Conservation (phyloP, 2,888 invertebrate species). For the Augiades crinisus region DNA sequence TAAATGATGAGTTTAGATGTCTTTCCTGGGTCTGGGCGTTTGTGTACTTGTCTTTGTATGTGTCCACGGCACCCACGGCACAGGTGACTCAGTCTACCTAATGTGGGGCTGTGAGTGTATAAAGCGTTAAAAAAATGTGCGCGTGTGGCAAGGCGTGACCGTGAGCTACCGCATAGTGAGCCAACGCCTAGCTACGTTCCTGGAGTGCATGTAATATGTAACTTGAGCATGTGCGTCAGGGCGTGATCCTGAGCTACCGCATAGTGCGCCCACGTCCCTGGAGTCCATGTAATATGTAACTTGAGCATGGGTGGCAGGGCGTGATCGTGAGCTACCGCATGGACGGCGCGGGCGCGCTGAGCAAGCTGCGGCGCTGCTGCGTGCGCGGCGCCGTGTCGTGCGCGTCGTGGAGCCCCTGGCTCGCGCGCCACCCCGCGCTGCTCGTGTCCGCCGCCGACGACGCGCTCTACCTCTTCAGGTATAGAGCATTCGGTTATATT, state of each 20-base stretch:
- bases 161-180: constrained; percentile 86
- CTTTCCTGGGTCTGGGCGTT: too few relatives aligned
- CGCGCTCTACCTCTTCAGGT: constrained; percentile 85
- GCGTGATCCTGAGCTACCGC: constrained; percentile 85
- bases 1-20: too few relatives aligned
- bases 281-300: too few relatives aligned
- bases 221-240: constrained; percentile 58
- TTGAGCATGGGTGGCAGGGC: constrained; percentile 67
- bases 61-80: too few relatives aligned
- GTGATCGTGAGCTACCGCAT: constrained; percentile 86
- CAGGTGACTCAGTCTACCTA: too few relatives aligned
- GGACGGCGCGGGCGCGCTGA: constrained; percentile 85
- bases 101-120: too few relatives aligned
- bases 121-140: too few relatives aligned
- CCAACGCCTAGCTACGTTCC: too few relatives aligned
- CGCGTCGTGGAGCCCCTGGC: constrained; percentile 90
- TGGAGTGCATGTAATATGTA: too few relatives aligned
- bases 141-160: constrained; percentile 78
- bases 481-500: too few relatives aligned
- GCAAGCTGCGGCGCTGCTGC: constrained; percentile 84
- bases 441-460: constrained; percentile 90
- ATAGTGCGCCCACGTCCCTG: too few relatives aligned
- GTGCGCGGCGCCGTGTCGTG: constrained; percentile 86
- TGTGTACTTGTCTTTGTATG: too few relatives aligned
- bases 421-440: constrained; percentile 89